Base-by-base conservation (phyloP, 2,113 vertebrate species). In the Bubalus kerabau region DNA sequence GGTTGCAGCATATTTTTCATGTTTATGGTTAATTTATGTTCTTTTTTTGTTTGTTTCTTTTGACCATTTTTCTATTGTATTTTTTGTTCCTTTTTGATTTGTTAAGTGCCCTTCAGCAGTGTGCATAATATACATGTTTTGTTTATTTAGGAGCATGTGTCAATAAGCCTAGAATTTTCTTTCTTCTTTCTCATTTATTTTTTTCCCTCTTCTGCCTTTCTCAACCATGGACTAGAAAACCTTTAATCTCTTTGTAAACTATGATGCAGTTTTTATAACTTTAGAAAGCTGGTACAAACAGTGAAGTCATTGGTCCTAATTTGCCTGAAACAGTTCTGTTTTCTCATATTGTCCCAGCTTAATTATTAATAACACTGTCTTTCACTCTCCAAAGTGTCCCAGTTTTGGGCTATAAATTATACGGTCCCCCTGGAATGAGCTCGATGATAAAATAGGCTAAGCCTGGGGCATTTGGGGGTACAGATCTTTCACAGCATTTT, bases 331-430 rank as follows among this genome's bases (percentile, higher is more conserved):
- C 24, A 30, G 14, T 40, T 87, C 30, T 94, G 32, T 92, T 91
- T 94, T 94, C 64, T 89, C 19, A 28, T 85, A 64, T 60, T 40
- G 30, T 87, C 59, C 59, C 59, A 89, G 54, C 48, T 96, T 94
- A 97, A 71, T 95, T 96, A 95, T 76, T 94, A 67, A 87, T 60
- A 86, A 54, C 40, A 64, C 15, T 24, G 10, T 83, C 85, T 95
- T 87, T 88, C 43, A 83, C 36, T 83, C 40, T 96, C 67, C 26
- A 78, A 54, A 93, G 40, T 57, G 36, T 87, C 6, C 80, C 56
- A 85, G 36, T 91, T 91, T 91, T 52, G n/a, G 57, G 15, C 4
- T 3, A 40, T 78, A 81, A 92, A 78, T 96, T 80, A 67, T 80
- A 71, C 48, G 57, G 23, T 80, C 7, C 78, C 46, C n/a, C 12